phyloP scores from a whole-genome alignment of 2,797 vertebrate species.

The Channa striata region DNA sequence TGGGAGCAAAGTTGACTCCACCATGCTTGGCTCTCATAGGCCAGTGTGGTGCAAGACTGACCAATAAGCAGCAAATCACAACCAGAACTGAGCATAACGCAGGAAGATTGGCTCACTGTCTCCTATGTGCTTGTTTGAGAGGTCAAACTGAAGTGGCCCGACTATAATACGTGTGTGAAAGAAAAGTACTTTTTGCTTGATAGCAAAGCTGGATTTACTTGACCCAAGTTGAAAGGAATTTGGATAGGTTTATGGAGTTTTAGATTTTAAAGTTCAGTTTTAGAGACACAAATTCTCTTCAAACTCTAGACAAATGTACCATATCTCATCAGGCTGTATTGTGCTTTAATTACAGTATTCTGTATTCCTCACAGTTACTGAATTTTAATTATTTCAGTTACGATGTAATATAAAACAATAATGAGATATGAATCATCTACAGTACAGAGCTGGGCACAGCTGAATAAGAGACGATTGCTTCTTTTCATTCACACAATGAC shows the following conservation, averaged over 20 bases:
- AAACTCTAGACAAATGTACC: neutral
- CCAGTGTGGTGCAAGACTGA: neutral
- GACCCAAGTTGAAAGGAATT: neutral
- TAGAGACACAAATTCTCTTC: neutral
- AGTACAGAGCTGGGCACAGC: too few relatives aligned
- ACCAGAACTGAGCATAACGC: neutral
- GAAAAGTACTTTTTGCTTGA: neutral
- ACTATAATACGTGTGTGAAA: neutral
- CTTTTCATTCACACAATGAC: too few relatives aligned
- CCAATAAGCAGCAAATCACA: neutral
- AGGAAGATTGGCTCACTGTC: neutral
- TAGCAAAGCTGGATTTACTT: neutral
- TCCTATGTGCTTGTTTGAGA: neutral
- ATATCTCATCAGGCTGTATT: too few relatives aligned
- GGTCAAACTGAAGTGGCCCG: too few relatives aligned
- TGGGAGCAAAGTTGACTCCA: constrained; percentile 10
- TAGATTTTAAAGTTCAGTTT: neutral
- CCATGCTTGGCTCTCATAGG: neutral
- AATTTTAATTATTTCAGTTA: too few relatives aligned
- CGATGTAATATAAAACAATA: too few relatives aligned
- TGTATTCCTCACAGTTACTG: too few relatives aligned
- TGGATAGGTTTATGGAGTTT: neutral
- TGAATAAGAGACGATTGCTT: too few relatives aligned
- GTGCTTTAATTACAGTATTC: too few relatives aligned
- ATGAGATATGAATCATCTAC: too few relatives aligned